These are phyloP conservation scores for Chloromyia formosa DNA, from an alignment of 2,888 invertebrate species.

Conservation along the genomic window DNA sequence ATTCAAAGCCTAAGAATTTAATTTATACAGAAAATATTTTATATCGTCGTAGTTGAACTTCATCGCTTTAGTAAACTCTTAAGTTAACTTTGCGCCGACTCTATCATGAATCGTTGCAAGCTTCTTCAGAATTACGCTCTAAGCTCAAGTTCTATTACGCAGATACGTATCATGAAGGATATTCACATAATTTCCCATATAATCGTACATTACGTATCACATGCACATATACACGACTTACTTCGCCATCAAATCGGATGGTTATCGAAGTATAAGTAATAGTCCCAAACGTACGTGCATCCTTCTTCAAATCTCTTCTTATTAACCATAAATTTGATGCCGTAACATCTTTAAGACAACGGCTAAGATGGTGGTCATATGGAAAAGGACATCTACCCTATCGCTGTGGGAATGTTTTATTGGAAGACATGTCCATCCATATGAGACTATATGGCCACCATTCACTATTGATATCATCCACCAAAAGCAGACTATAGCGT, in stretches of 20 bases:
- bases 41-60: too few relatives aligned
- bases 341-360: constrained; percentile 44
- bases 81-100: too few relatives aligned
- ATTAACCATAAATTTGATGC: constrained; percentile 50
- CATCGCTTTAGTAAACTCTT: too few relatives aligned
- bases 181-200: too few relatives aligned
- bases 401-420: constrained; percentile 52
- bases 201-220: too few relatives aligned
- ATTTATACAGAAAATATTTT: too few relatives aligned
- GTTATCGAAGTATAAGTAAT: constrained; percentile 46
- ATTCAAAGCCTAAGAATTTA: too few relatives aligned
- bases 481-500: not conserved
- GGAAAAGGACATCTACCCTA: constrained; percentile 47
- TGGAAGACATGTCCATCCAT: constrained; percentile 53
- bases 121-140: too few relatives aligned
- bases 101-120: too few relatives aligned
- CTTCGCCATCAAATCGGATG: constrained; percentile 37
- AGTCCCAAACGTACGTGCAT: constrained; percentile 47
- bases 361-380: constrained; percentile 39
- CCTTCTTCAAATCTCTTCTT: constrained; percentile 50
- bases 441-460: constrained; percentile 54
- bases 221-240: not conserved
- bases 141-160: too few relatives aligned
- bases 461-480: constrained; percentile 52
- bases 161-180: too few relatives aligned